Evolutionary conservation across 1,140 invertebrate genomes (phyloP).

Genomic region (silkworm (Bombyx mori)): DNA sequence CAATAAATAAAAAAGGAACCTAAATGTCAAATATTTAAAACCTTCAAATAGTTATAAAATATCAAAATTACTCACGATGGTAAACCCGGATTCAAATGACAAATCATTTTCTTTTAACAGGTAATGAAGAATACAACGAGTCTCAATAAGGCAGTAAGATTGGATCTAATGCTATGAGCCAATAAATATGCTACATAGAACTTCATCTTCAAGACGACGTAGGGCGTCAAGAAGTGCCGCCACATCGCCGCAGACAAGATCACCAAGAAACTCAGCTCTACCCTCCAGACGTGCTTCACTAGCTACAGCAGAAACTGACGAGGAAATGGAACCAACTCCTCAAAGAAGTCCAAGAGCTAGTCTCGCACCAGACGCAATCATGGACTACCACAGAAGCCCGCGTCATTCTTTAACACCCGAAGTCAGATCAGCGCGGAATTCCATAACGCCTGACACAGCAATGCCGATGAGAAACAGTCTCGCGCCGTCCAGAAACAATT

Average conservation of each 20-base stretch:
- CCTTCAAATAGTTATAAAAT: no score
- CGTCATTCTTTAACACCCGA: conserved; percentile 76
- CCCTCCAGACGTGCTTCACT: conserved; percentile 52
- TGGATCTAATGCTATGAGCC: conserved; percentile 6
- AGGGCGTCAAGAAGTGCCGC: conserved; percentile 76
- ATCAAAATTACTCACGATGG: no score
- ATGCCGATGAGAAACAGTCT: conserved; percentile 63
- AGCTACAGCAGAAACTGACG: conserved; percentile 59
- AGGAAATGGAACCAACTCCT: conserved; percentile 63
- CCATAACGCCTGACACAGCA: conserved; percentile 72
- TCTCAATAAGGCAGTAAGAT: neutral
- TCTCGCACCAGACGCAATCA: conserved; percentile 73
- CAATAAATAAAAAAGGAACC: no score
- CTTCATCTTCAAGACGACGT: conserved; percentile 76
- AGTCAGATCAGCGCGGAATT: conserved; percentile 71
- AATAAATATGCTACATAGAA: conserved; percentile 73
- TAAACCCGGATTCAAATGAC: no score
- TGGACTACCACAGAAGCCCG: conserved; percentile 74
- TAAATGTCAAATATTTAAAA: no score
- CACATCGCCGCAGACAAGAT: conserved; percentile 73
- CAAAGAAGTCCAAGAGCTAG: conserved; percentile 75
- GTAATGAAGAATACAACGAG: no score
- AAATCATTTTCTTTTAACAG: neutral
- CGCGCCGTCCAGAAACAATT: conserved; percentile 74
- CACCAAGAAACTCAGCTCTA: conserved; percentile 60